Evolutionary conservation across 1,140 invertebrate species (phyloP), one percentile per base, ranked within the genome.

Genomic region (Branchinecta lynchi): DNA sequence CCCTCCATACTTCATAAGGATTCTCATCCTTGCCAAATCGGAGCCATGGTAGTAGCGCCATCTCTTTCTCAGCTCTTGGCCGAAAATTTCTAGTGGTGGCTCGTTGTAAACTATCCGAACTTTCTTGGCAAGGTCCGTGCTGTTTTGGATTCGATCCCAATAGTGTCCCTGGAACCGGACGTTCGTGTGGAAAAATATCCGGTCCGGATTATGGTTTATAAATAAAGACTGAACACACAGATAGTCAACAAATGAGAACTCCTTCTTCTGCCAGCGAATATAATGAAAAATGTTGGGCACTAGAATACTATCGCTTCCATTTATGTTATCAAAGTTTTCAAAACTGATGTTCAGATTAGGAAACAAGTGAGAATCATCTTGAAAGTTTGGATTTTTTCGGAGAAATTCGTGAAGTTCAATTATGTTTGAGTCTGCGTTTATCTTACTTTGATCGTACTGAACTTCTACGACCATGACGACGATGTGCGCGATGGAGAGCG

Each of bases 1-100:
- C 3, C 77, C 77, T n/a, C 77, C 77, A 45, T 74, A 73, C 66
- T 72, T 67, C 74, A 73, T 75, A 8, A 78, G 66, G 45, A 77
- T 72, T 66, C 70, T 65, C 6, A 78, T 67, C 20, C 77, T 68
- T 3, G 73, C 72, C 9, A 78, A 72, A 66, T 78, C 77, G 20
- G 76, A 75, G 7, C 74, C 72, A 66, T 78, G 77, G 68, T 74
- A 75, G 7, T 77, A 12, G 6, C 66, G 66, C 46, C 66, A 72
- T 7, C n/a, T 44, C 68, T 71, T 43, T 7, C 44, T 65, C 32
- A 71, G 45, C 12, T 51, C 45, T 32, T 71, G 68, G 17, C 70
- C 70, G 46, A 69, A 71, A 65, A 71, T 71, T 17, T 69, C 68
- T 12, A 21, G n/a, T 20, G 70, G 70, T 43, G 69, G 21, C n/a